Percentiles rank a stretch among this genome's conserved stretches.
phyloP scores from a whole-genome alignment of 2,888 invertebrate genomes.

The Synergus laeviventris region DNA sequence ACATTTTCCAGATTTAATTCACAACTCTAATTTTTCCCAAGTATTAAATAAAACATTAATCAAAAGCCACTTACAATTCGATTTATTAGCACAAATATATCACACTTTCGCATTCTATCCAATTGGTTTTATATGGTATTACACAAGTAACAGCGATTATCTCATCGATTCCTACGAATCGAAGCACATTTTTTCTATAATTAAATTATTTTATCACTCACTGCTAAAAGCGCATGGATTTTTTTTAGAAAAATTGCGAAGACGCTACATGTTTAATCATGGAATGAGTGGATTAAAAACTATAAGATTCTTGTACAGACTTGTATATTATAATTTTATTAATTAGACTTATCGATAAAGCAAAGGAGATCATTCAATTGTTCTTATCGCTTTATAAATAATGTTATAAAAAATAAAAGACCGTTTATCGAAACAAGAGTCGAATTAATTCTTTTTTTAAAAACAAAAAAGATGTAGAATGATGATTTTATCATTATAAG shows the following conservation, averaged over 20 bases:
- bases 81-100: conserved; percentile 13
- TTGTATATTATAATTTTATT: conserved; percentile 1
- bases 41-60: no score
- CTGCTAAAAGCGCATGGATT: not conserved
- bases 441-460: not conserved
- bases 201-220: conserved; percentile 12
- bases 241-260: not conserved
- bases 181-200: not conserved
- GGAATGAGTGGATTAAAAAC: not conserved
- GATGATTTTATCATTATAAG: not conserved
- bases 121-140: not conserved
- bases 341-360: conserved; percentile 19
- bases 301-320: conserved; percentile 23
- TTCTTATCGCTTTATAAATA: conserved; percentile 21
- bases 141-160: not conserved
- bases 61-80: not conserved
- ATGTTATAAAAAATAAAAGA: conserved; percentile 32
- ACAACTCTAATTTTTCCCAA: no score
- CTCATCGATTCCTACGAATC: not conserved
- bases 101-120: not conserved
- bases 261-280: not conserved
- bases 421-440: not conserved
- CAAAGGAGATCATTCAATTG: conserved; percentile 34
- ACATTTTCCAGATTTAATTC: no score
- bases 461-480: not conserved